Percentiles rank a stretch among this genome's conserved stretches.
Conservation (phyloP, 2,113 vertebrate genomes). For the Chiloscyllium plagiosum region DNA sequence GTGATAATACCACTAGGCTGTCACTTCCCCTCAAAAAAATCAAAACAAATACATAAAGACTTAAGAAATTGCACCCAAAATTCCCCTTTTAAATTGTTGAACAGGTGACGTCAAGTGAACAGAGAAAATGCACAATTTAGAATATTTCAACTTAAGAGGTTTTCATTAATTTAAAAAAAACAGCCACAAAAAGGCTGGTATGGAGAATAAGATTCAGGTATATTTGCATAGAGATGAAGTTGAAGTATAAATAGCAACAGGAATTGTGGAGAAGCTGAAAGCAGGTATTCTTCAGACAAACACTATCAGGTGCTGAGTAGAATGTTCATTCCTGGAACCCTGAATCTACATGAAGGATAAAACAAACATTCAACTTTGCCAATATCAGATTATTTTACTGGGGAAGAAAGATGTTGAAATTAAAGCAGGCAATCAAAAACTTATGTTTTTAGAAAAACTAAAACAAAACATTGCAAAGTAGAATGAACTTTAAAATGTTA, state of each 20-base stretch:
- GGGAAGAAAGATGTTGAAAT: neutral
- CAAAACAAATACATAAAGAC: neutral
- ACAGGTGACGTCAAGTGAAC: neutral
- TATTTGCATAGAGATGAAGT: neutral
- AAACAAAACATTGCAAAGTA: neutral
- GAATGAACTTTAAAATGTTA: neutral
- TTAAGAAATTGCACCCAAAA: neutral
- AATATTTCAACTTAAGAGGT: neutral
- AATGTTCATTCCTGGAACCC: neutral
- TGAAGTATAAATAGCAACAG: neutral
- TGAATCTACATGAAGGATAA: neutral
- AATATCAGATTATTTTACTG: neutral
- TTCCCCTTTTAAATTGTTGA: neutral
- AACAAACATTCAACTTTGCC: neutral
- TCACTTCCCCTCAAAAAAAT: no score
- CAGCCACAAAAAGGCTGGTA: neutral
- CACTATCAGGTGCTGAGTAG: neutral
- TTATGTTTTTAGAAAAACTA: neutral
- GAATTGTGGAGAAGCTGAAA: neutral
- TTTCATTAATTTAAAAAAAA: neutral
- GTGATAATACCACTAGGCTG: no score
- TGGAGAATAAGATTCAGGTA: neutral
- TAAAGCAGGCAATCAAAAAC: neutral
- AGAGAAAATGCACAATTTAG: neutral
- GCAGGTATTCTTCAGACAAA: neutral